Conservation (phyloP, 2,888 invertebrate species). For the Agrochola lychnidis region DNA sequence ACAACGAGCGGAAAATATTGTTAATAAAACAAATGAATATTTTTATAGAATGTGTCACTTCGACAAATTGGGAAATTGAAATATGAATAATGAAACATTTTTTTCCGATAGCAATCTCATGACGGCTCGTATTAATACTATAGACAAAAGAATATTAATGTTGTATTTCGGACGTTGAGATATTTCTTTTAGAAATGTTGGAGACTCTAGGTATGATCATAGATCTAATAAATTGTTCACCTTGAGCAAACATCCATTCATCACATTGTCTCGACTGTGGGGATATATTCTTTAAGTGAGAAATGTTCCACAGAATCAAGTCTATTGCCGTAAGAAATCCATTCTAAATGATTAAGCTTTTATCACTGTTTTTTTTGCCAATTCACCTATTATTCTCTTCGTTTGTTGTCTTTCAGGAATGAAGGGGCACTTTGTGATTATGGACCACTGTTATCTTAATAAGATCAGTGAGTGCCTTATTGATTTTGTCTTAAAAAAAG, state of each 20-base stretch:
- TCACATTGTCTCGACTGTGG: slow-evolving; percentile 72
- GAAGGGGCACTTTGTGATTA: slow-evolving; percentile 35
- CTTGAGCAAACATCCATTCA: slow-evolving; percentile 79
- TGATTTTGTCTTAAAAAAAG: neutral
- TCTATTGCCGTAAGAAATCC: slow-evolving; percentile 78
- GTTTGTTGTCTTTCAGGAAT: slow-evolving; percentile 57
- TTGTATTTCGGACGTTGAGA: slow-evolving; percentile 9
- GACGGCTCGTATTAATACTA: slow-evolving; percentile 30
- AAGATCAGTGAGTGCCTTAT: neutral
- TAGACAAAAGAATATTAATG: slow-evolving; percentile 43
- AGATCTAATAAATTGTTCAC: slow-evolving; percentile 76
- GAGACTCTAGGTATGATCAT: slow-evolving; percentile 60
- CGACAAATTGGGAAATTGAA: slow-evolving; percentile 51
- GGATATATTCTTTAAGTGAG: slow-evolving; percentile 74
- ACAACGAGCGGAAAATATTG: slow-evolving; percentile 8
- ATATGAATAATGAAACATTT: slow-evolving; percentile 23
- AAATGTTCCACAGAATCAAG: slow-evolving; percentile 75
- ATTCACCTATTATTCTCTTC: slow-evolving; percentile 63
- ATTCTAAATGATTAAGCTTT: slow-evolving; percentile 81
- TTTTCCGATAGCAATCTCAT: slow-evolving; percentile 26
- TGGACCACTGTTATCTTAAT: slow-evolving; percentile 23
- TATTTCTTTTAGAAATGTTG: slow-evolving; percentile 44
- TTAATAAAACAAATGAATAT: slow-evolving; percentile 40
- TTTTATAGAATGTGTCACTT: slow-evolving; percentile 34
- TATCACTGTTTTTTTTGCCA: slow-evolving; percentile 73